Percentiles rank a stretch among this genome's conserved stretches.
These are phyloP conservation scores for Syrmaticus mikado DNA, from an alignment of 2,113 vertebrate genomes.

Conservation along the genomic window DNA sequence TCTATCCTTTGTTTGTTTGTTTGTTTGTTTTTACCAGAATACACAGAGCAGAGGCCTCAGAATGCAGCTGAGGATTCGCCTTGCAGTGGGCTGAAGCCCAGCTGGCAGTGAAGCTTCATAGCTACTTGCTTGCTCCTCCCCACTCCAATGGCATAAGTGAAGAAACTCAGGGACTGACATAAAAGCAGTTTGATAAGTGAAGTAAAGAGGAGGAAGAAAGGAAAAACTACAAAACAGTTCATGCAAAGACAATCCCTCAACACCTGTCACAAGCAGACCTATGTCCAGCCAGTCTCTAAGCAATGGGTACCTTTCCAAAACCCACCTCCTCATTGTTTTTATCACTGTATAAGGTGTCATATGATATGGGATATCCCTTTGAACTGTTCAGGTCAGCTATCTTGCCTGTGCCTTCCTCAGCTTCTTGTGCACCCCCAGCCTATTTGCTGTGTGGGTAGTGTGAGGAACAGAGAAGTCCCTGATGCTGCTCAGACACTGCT, in stretches of 20 bases:
- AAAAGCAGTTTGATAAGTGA: neutral
- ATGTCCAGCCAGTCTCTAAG: neutral
- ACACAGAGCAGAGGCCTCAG: neutral
- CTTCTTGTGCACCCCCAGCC: neutral
- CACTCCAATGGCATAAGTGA: neutral
- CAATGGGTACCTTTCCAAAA: neutral
- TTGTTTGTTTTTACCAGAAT: neutral
- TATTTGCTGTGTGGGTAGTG: accelerated
- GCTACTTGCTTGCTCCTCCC: neutral
- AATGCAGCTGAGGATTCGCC: neutral
- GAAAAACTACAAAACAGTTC: neutral
- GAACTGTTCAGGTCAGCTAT: neutral
- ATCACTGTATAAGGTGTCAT: neutral
- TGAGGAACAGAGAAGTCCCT: neutral
- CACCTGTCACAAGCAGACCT: neutral
- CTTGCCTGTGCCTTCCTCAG: neutral
- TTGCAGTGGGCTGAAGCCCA: neutral
- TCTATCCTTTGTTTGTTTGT: neutral
- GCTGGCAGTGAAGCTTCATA: neutral
- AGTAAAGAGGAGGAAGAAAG: neutral
- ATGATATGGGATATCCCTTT: neutral
- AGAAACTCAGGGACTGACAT: neutral
- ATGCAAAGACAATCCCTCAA: neutral
- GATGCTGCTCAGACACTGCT: neutral
- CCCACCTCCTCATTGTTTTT: neutral